phyloP scores from a whole-genome alignment of 2,888 invertebrate genomes.

The Boloria euphrosyne region DNA sequence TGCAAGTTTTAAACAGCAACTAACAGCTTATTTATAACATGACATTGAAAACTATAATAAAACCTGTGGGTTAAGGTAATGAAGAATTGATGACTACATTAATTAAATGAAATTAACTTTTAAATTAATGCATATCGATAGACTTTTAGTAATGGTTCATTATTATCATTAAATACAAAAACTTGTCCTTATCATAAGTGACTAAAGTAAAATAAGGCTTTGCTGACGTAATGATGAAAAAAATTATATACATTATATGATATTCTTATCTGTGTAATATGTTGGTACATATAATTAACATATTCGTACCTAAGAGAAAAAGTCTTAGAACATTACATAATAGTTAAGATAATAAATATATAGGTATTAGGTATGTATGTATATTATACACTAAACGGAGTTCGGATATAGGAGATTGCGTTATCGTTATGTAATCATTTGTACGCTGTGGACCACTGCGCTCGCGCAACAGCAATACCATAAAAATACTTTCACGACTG shows the following conservation, averaged over 20 bases:
- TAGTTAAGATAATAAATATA: too few species aligned
- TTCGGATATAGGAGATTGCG: slow-evolving; percentile 3
- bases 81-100: background rate
- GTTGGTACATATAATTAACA: too few species aligned
- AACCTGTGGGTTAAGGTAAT: background rate
- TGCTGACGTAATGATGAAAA: too few species aligned
- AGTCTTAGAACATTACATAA: too few species aligned
- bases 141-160: background rate
- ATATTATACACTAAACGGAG: background rate
- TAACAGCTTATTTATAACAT: background rate
- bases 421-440: slow-evolving; percentile 11
- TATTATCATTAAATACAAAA: too few species aligned
- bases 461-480: slow-evolving; percentile 10
- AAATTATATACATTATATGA: too few species aligned
- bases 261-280: too few species aligned
- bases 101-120: background rate
- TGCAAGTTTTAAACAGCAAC: background rate
- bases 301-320: too few species aligned
- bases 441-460: slow-evolving; percentile 14
- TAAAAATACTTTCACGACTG: slow-evolving; percentile 16
- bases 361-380: too few species aligned
- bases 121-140: background rate
- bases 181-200: too few species aligned
- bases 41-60: slow-evolving; percentile 2
- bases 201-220: too few species aligned